phyloP scores from a whole-genome alignment of 1,140 invertebrate species.

The Parapsyche elsis region DNA sequence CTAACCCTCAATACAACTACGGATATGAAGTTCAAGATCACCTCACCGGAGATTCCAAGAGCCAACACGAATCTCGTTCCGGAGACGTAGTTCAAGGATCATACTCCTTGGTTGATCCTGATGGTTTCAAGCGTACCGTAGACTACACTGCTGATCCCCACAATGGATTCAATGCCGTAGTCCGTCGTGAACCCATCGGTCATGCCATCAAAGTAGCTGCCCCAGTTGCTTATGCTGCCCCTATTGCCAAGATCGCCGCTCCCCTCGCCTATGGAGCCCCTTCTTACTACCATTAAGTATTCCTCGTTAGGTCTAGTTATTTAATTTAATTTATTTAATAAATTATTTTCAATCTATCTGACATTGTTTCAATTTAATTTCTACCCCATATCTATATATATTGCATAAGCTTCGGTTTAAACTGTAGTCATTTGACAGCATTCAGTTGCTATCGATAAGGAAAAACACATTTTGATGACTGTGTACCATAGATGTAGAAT shows the following conservation, averaged over 20 bases:
- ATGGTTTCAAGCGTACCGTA: slow-evolving; percentile 69
- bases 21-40: slow-evolving; percentile 71
- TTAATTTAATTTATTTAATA: no score
- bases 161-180: slow-evolving; percentile 66
- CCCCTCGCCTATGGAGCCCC: slow-evolving; percentile 55
- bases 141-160: slow-evolving; percentile 70
- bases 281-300: no score
- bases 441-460: no score
- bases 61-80: slow-evolving; percentile 68
- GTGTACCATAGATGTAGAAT: no score
- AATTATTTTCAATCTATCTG: no score
- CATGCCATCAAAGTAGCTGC: not conserved
- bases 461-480: no score
- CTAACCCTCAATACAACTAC: slow-evolving; percentile 68
- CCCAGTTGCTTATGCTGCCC: slow-evolving; percentile 13
- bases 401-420: no score
- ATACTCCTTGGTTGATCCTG: slow-evolving; percentile 68
- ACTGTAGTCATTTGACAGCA: no score
- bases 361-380: no score
- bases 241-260: slow-evolving; percentile 45
- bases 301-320: no score
- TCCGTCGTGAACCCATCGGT: slow-evolving; percentile 58
- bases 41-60: slow-evolving; percentile 71
- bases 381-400: no score
- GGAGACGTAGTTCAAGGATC: slow-evolving; percentile 69